A percentile compares a stretch with the other conserved stretches of the same genome.
phyloP scores from a whole-genome alignment of 2,113 vertebrate genomes.

The Hylia prasina region DNA sequence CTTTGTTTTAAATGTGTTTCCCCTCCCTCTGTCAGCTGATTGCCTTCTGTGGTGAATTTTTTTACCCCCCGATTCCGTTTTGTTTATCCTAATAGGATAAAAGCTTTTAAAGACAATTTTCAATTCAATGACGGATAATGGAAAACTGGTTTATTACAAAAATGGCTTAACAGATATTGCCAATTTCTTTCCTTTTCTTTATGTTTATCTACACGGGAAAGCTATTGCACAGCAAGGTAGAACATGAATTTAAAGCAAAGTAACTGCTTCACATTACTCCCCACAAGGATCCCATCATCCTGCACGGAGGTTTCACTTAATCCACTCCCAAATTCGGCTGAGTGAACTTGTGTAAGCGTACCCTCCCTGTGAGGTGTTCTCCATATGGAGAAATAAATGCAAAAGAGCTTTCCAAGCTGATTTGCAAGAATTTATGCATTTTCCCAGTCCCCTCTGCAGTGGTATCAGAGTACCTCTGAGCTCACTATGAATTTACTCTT shows the following conservation, averaged over 20 bases:
- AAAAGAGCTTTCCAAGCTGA: neutral
- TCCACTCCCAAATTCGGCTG: neutral
- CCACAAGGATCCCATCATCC: neutral
- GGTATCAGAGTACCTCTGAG: neutral
- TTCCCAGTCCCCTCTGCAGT: neutral
- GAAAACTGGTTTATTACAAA: neutral
- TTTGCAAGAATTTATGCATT: neutral
- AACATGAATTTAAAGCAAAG: neutral
- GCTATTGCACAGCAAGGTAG: neutral
- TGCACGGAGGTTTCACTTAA: neutral
- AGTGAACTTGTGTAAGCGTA: neutral
- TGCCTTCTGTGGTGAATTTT: neutral
- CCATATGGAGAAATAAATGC: neutral
- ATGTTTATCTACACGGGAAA: neutral
- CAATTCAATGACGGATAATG: neutral
- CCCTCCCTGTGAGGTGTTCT: neutral
- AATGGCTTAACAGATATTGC: neutral
- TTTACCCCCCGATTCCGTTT: neutral
- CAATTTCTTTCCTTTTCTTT: neutral
- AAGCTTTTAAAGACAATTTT: neutral
- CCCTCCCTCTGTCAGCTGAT: neutral
- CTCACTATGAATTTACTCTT: neutral
- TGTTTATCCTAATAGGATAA: neutral
- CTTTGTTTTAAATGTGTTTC: neutral
- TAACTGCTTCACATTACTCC: neutral